Evolutionary conservation across 2,113 vertebrate genomes (phyloP).

Genomic region (Oreamnos americanus): DNA sequence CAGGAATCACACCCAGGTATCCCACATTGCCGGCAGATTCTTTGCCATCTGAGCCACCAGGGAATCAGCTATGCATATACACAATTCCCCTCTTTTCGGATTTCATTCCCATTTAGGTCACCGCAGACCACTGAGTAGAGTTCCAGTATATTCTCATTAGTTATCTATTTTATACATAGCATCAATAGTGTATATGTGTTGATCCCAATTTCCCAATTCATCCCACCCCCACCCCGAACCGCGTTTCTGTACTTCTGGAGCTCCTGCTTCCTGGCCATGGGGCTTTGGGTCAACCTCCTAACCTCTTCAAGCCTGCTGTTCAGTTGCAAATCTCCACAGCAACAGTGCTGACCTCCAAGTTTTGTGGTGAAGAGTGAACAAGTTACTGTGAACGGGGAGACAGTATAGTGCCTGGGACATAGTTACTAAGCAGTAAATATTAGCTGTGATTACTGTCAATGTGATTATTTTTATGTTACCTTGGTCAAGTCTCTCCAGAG

Average conservation of each 20-base stretch:
- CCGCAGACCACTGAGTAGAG: neutral
- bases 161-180: neutral
- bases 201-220: neutral
- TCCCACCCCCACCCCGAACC: neutral
- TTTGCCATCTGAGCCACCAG: neutral
- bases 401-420: neutral
- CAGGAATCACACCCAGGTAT: neutral
- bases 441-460: neutral
- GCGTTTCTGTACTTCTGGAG: neutral
- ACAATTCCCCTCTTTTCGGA: neutral
- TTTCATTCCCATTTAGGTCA: neutral
- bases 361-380: neutral
- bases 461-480: neutral
- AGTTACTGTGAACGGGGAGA: neutral
- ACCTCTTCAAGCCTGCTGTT: neutral
- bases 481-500: neutral
- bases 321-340: neutral
- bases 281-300: neutral
- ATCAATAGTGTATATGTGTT: neutral
- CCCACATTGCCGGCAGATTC: neutral
- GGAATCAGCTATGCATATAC: neutral
- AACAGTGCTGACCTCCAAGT: neutral
- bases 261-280: neutral
- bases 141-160: neutral
- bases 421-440: neutral